Evolutionary conservation across 1,140 invertebrate species (phyloP).

Genomic region (Chionoecetes opilio): DNA sequence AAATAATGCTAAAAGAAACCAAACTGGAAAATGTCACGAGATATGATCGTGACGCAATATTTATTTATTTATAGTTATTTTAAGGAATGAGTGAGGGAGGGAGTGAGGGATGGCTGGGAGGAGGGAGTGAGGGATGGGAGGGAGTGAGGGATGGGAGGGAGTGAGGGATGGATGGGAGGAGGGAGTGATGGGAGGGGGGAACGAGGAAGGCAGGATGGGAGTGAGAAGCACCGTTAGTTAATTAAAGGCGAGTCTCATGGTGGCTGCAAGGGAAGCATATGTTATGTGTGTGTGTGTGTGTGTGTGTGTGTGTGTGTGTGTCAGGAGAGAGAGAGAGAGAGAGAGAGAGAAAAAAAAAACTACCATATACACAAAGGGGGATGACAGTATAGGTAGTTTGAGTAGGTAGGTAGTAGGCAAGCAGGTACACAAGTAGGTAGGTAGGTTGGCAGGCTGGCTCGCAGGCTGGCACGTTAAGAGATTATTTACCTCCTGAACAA

Average conservation of each 20-base stretch:
- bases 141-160: not conserved
- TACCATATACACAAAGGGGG: no score
- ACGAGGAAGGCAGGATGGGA: not conserved
- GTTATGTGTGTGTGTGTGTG: not conserved
- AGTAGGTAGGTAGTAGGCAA: not conserved
- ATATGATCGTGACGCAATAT: no score
- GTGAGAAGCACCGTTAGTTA: not conserved
- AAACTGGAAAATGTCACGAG: no score
- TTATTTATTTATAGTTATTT: no score
- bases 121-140: not conserved
- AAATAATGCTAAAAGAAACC: no score
- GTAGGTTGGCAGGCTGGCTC: not conserved
- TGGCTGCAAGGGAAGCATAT: not conserved
- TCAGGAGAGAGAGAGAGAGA: constrained; percentile 16
- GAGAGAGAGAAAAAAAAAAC: not conserved
- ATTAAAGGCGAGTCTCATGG: not conserved
- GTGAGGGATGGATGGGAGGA: not conserved
- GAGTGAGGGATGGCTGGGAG: not conserved
- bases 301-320: not conserved
- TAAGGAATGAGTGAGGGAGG: not conserved
- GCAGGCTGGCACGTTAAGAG: no score
- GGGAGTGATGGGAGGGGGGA: no score
- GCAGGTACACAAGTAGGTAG: not conserved
- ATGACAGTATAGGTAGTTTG: not conserved
- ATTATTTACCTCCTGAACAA: not conserved